Percentiles rank a stretch among this genome's conserved stretches.
Conservation (phyloP, 1,140 invertebrate species). For the Pseudomyrmex flavicornis region DNA sequence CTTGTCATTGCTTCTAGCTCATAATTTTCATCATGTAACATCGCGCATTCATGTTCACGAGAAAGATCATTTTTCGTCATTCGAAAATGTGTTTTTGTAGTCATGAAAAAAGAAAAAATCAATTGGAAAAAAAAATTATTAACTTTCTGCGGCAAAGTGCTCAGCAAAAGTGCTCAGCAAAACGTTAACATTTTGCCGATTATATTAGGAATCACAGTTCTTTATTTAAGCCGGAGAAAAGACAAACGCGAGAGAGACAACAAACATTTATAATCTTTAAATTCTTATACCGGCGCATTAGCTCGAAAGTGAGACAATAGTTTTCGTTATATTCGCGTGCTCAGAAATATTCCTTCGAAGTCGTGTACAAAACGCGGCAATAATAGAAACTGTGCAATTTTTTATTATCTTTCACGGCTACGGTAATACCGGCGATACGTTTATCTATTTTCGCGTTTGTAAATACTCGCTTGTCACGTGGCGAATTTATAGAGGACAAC, state of each 20-base stretch:
- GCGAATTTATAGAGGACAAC: slow-evolving; percentile 27
- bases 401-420: slow-evolving; percentile 28
- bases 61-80: not conserved
- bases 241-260: too few relatives aligned
- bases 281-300: not conserved
- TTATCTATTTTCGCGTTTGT: slow-evolving; percentile 58
- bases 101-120: not conserved
- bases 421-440: slow-evolving; percentile 35
- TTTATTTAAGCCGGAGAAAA: too few relatives aligned
- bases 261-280: not conserved
- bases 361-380: slow-evolving; percentile 8
- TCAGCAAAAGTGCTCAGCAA: too few relatives aligned
- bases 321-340: slow-evolving; percentile 13
- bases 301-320: not conserved
- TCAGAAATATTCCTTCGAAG: slow-evolving; percentile 39
- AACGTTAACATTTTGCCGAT: too few relatives aligned
- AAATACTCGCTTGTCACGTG: slow-evolving; percentile 49
- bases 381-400: slow-evolving; percentile 55
- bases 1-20: slow-evolving; percentile 43
- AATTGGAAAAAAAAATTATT: not conserved
- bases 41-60: not conserved
- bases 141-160: too few relatives aligned
- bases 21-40: slow-evolving; percentile 16
- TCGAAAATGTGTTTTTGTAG: not conserved
- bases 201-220: too few relatives aligned